phyloP scores from a whole-genome alignment of 1,140 invertebrate genomes.

The Oryctes rhinoceros region DNA sequence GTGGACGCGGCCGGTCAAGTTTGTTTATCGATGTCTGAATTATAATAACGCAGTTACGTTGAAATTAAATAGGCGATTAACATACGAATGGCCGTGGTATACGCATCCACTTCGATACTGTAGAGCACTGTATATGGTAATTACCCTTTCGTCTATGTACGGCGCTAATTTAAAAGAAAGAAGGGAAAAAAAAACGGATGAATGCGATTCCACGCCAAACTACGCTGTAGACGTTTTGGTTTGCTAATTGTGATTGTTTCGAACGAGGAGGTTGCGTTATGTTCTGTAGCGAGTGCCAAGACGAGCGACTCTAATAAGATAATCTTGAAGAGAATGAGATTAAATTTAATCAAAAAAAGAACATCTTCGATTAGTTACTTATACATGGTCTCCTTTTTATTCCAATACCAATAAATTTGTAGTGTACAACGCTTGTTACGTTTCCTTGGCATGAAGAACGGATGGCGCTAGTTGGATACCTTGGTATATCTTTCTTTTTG shows the following conservation, averaged over 20 bases:
- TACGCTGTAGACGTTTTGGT: neutral
- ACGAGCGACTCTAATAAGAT: too few species aligned
- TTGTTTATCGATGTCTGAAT: slow-evolving; percentile 37
- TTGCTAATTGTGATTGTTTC: neutral
- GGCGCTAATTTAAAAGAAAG: slow-evolving; percentile 1
- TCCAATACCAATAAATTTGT: too few species aligned
- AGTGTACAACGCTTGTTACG: too few species aligned
- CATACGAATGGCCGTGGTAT: slow-evolving; percentile 4
- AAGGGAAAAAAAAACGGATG: neutral
- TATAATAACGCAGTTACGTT: slow-evolving; percentile 26
- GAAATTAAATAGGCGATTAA: slow-evolving; percentile 22
- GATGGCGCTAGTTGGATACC: too few species aligned
- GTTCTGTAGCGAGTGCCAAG: too few species aligned
- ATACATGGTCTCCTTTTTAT: too few species aligned
- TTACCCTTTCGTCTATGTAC: neutral
- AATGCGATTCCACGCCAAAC: neutral
- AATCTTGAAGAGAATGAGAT: too few species aligned
- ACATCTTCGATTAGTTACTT: too few species aligned
- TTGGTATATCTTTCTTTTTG: too few species aligned
- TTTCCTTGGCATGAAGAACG: too few species aligned
- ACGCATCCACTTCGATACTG: neutral
- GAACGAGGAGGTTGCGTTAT: too few species aligned
- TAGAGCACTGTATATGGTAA: neutral
- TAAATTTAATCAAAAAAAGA: too few species aligned
- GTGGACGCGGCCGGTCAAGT: neutral